phyloP scores from a whole-genome alignment of 2,888 invertebrate species.

The Embidobia sp. region DNA sequence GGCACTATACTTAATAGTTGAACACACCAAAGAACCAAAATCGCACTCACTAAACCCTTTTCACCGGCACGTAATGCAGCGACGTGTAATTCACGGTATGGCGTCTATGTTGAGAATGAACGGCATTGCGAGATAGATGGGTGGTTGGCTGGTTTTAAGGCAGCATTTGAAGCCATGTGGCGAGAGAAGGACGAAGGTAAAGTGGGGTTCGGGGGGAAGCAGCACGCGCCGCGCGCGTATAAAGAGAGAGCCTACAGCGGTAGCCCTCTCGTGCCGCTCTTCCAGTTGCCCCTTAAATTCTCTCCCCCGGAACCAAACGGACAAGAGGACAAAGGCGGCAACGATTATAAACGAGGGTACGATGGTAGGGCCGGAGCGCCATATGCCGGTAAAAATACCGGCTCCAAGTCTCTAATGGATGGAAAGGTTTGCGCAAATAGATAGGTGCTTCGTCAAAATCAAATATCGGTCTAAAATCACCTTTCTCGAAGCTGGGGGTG shows the following conservation, averaged over 20 bases:
- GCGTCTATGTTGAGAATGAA: constrained; percentile 78
- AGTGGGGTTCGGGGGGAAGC: constrained; percentile 70
- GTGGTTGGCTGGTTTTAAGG: constrained; percentile 71
- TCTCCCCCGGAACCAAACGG: constrained; percentile 70
- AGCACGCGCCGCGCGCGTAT: constrained; percentile 79
- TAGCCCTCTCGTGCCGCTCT: constrained; percentile 65
- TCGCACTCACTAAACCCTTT: no score
- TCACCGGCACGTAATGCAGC: constrained; percentile 62
- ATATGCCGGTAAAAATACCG: constrained; percentile 71
- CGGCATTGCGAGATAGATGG: constrained; percentile 78
- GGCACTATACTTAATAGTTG: no score
- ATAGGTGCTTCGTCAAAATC: constrained; percentile 54
- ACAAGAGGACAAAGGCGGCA: constrained; percentile 40
- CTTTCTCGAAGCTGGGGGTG: constrained; percentile 34
- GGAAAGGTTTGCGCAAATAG: constrained; percentile 51
- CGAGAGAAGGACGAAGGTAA: constrained; percentile 22
- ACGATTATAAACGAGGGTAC: constrained; percentile 54
- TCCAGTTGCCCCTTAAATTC: constrained; percentile 67
- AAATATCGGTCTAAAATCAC: constrained; percentile 49
- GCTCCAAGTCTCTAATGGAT: constrained; percentile 56
- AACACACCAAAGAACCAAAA: no score
- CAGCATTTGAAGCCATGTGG: constrained; percentile 65
- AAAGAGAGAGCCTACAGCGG: constrained; percentile 67
- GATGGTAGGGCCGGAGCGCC: constrained; percentile 71
- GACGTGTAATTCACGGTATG: constrained; percentile 79